A percentile compares a stretch with the other conserved stretches of the same genome.
Conservation (phyloP, 1,140 invertebrate species). For the Nebria ingens region DNA sequence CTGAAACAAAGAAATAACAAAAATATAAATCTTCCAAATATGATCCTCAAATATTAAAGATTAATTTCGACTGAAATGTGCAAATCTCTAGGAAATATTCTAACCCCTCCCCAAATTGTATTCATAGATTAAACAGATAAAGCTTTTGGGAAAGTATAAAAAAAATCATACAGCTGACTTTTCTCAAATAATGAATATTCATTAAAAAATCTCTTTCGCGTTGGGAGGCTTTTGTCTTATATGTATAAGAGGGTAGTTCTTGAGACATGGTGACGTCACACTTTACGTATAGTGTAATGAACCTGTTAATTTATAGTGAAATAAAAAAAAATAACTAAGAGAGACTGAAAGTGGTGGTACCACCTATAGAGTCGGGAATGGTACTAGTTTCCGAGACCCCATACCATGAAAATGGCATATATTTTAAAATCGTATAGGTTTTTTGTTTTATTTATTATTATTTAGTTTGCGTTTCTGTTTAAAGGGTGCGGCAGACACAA, state of each 20-base stretch:
- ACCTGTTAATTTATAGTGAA: conserved; percentile 1
- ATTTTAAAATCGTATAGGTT: neutral
- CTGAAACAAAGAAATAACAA: neutral
- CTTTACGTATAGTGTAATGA: neutral
- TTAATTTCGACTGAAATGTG: neutral
- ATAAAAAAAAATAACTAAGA: neutral
- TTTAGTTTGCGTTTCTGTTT: no score
- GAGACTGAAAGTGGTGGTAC: neutral
- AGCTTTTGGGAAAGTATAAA: no score
- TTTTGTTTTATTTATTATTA: no score
- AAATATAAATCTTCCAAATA: neutral
- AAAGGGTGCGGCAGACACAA: neutral
- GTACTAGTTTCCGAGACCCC: neutral
- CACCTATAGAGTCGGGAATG: neutral
- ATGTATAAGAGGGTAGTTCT: no score
- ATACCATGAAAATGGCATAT: neutral
- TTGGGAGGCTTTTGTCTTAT: no score
- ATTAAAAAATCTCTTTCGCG: no score
- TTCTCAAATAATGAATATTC: no score
- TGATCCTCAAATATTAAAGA: neutral
- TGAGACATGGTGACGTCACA: no score
- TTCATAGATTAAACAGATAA: no score
- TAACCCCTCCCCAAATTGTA: no score
- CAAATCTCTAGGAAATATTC: no score
- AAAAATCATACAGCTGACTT: no score